Percentiles rank a stretch among this genome's conserved stretches.
phyloP scores from a whole-genome alignment of 2,888 invertebrate genomes.

The Cepaea hortensis region DNA sequence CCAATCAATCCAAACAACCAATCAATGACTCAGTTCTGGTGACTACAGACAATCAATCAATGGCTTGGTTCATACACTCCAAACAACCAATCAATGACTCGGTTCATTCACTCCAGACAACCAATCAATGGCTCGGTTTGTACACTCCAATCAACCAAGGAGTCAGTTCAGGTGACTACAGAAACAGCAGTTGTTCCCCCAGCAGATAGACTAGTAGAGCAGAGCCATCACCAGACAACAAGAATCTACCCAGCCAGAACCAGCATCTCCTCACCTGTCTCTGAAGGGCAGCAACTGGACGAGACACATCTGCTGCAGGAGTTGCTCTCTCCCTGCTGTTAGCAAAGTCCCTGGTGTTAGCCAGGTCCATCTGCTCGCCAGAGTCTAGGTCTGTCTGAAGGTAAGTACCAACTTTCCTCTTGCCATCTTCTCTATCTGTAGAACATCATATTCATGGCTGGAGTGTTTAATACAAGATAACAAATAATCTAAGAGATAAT shows the following conservation, averaged over 20 bases:
- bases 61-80: too few relatives aligned
- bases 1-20: too few relatives aligned
- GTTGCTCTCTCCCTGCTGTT: constrained; percentile 52
- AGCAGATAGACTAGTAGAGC: background rate
- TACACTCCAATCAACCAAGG: too few relatives aligned
- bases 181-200: background rate
- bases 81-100: too few relatives aligned
- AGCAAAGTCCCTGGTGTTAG: constrained; percentile 77
- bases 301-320: constrained; percentile 9
- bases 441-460: too few relatives aligned
- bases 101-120: too few relatives aligned
- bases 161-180: background rate
- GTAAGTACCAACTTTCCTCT: constrained; percentile 82
- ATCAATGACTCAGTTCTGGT: too few relatives aligned
- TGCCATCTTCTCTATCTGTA: constrained; percentile 35
- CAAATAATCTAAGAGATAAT: too few relatives aligned
- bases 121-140: too few relatives aligned
- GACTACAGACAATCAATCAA: too few relatives aligned
- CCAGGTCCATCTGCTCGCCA: constrained; percentile 83
- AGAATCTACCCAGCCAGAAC: too few relatives aligned
- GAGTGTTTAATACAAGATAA: too few relatives aligned
- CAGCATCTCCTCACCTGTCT: constrained; percentile 48
- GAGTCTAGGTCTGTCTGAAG: constrained; percentile 93
- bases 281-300: constrained; percentile 53
- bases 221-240: background rate